phyloP scores from a whole-genome alignment of 2,888 invertebrate species.

The Zygaena filipendulae region DNA sequence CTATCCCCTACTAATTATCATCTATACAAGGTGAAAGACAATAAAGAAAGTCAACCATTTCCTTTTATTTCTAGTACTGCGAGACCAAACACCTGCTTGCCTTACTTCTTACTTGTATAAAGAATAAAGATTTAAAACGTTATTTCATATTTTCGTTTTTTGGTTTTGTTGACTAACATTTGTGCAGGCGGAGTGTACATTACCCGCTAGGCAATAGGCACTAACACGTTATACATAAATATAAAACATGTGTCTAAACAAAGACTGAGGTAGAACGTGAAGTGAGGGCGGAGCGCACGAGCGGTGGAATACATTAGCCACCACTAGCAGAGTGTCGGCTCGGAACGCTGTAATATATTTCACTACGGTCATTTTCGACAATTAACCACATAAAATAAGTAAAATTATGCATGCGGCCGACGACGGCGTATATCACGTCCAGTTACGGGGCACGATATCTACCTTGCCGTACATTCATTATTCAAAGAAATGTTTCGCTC shows the following conservation, averaged over 20 bases:
- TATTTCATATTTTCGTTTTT: no score
- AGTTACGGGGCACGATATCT: slow-evolving; percentile 65
- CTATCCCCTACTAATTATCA: no score
- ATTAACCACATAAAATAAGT: slow-evolving; percentile 70
- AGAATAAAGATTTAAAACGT: no score
- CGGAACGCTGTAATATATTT: slow-evolving; percentile 60
- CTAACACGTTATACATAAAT: slow-evolving; percentile 8
- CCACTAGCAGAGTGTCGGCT: slow-evolving; percentile 48
- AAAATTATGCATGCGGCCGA: slow-evolving; percentile 68
- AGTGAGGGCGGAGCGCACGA: slow-evolving; percentile 45
- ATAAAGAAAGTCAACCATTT: no score
- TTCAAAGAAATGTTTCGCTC: slow-evolving; percentile 69
- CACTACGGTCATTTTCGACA: slow-evolving; percentile 68
- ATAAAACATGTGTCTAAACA: slow-evolving; percentile 24
- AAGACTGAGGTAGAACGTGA: slow-evolving; percentile 32
- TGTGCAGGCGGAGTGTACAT: background rate
- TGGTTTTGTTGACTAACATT: no score
- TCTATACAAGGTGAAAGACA: no score
- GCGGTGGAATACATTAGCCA: slow-evolving; percentile 60
- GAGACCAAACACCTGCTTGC: no score
- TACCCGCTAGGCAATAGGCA: slow-evolving; percentile 2
- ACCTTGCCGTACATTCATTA: slow-evolving; percentile 61
- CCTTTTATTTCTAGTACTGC: no score
- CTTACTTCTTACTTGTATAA: no score
- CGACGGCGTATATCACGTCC: slow-evolving; percentile 69